A percentile compares a stretch with the other conserved stretches of the same genome.
Evolutionary conservation across 2,888 invertebrate species (phyloP).

Genomic region (Drosophila pegasa): DNA sequence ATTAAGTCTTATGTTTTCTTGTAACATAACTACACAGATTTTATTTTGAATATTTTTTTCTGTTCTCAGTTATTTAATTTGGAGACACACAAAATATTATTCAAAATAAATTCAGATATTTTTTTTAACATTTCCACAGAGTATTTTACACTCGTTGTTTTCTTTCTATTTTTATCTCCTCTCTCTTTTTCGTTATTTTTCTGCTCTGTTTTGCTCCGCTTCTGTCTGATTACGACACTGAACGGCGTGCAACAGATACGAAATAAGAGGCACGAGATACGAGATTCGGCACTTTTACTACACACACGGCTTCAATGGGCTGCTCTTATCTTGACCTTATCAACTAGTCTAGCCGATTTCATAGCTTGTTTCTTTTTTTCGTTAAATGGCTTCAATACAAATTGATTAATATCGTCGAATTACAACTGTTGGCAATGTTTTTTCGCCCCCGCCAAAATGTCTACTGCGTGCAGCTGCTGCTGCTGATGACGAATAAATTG

Average conservation of each 20-base stretch:
- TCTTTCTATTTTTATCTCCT: background rate
- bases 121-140: constrained; percentile 5
- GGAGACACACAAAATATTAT: too few relatives aligned
- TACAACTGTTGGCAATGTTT: constrained; percentile 11
- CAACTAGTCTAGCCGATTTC: constrained; percentile 23
- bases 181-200: background rate
- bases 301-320: constrained; percentile 20
- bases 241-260: constrained; percentile 9
- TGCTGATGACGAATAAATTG: constrained; percentile 9
- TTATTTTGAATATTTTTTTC: too few relatives aligned
- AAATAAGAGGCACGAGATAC: background rate
- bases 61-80: too few relatives aligned
- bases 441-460: constrained; percentile 21
- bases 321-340: constrained; percentile 42
- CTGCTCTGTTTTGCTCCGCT: constrained; percentile 31
- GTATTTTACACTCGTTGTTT: background rate
- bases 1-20: too few relatives aligned
- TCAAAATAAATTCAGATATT: too few relatives aligned
- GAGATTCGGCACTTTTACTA: constrained; percentile 21
- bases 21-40: too few relatives aligned
- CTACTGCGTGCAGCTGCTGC: constrained; percentile 13
- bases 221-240: constrained; percentile 28
- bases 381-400: constrained; percentile 20
- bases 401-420: constrained; percentile 32
- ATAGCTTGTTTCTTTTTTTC: constrained; percentile 10